Evolutionary conservation across 2,797 vertebrate genomes (phyloP).

Genomic region (Babyrousa celebensis): DNA sequence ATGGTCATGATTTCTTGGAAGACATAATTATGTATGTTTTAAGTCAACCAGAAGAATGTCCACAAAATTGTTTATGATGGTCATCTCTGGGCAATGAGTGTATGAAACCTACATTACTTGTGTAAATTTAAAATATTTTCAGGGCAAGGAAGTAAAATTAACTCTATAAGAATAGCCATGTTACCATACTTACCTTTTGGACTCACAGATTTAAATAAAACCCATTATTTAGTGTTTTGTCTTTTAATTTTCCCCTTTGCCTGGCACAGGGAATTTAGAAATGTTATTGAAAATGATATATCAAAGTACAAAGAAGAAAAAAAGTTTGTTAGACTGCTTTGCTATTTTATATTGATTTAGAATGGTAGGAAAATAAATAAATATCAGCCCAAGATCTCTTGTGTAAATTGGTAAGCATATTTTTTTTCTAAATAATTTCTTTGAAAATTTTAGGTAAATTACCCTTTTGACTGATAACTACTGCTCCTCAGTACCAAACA

Average conservation of each 20-base stretch:
- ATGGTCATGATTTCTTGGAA: slow-evolving; percentile 62
- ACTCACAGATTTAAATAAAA: background rate
- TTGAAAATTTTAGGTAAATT: slow-evolving; percentile 57
- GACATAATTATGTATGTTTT: slow-evolving; percentile 47
- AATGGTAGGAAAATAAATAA: background rate
- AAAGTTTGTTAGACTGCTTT: background rate
- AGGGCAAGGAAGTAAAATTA: background rate
- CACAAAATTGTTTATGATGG: background rate
- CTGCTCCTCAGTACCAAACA: slow-evolving; percentile 33
- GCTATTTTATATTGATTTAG: slow-evolving; percentile 27
- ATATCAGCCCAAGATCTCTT: background rate
- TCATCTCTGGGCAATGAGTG: background rate
- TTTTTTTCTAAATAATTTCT: slow-evolving; percentile 37
- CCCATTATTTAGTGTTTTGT: slow-evolving; percentile 13
- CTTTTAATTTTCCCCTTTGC: slow-evolving; percentile 64
- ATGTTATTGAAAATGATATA: slow-evolving; percentile 24
- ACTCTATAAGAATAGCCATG: background rate
- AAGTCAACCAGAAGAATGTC: background rate
- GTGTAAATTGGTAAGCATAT: background rate
- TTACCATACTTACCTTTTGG: background rate
- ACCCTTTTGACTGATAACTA: background rate
- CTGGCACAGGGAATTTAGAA: background rate
- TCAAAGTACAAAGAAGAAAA: slow-evolving; percentile 31
- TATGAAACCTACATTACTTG: slow-evolving; percentile 54
- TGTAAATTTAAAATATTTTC: slow-evolving; percentile 68